phyloP scores from a whole-genome alignment of 2,797 vertebrate genomes.

The Novumbra hubbsi region DNA sequence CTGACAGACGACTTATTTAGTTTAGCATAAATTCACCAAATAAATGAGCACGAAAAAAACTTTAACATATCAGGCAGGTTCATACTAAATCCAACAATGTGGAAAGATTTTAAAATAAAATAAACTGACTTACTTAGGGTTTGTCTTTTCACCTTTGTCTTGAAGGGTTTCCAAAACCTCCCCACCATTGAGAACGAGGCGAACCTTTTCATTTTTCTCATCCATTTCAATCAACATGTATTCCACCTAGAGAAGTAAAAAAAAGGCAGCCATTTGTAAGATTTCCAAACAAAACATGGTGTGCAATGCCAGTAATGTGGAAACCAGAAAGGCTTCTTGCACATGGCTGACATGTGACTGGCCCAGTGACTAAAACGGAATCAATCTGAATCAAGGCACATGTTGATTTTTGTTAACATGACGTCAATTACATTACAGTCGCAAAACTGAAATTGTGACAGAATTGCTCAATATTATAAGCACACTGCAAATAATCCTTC shows the following conservation, averaged over 20 bases:
- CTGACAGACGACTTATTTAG: no score
- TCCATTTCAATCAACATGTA: constrained; percentile 95
- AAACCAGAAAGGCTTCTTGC: background rate
- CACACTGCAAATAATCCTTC: background rate
- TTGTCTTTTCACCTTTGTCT: constrained; percentile 89
- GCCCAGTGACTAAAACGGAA: background rate
- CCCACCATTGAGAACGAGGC: constrained; percentile 78
- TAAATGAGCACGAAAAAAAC: background rate
- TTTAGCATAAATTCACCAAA: no score
- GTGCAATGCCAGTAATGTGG: background rate
- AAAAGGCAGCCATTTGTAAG: background rate
- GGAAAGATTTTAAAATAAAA: background rate
- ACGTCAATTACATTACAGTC: background rate
- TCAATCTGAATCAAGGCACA: background rate
- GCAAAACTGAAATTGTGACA: background rate
- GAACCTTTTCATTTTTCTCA: constrained; percentile 86
- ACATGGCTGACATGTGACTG: background rate
- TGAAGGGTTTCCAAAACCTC: constrained; percentile 90
- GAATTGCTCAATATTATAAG: background rate
- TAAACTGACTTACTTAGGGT: constrained; percentile 90
- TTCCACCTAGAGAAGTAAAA: constrained; percentile 81
- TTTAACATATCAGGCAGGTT: background rate
- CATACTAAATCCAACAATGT: background rate
- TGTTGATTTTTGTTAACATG: background rate
- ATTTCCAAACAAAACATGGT: background rate